phyloP scores from a whole-genome alignment of 2,113 vertebrate species.

The Plecotus auritus region DNA sequence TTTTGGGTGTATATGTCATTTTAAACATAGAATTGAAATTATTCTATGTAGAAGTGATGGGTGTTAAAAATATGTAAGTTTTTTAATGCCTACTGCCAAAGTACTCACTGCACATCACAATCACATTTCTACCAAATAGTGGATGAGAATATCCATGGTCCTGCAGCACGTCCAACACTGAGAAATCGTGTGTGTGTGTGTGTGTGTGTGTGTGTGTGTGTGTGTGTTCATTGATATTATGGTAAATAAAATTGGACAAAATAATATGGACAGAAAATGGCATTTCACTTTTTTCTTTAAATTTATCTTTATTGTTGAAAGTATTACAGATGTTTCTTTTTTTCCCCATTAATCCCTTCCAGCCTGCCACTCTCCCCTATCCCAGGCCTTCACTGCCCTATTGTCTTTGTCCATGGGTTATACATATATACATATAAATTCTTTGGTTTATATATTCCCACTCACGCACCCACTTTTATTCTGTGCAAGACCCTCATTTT shows the following conservation, averaged over 20 bases:
- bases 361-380: too few relatives aligned
- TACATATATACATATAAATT: too few relatives aligned
- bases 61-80: not conserved
- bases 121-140: too few relatives aligned
- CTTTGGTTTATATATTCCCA: too few relatives aligned
- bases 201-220: not conserved
- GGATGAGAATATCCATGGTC: fast-evolving
- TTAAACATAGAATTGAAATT: not conserved
- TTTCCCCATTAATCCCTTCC: too few relatives aligned
- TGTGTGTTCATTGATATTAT: not conserved
- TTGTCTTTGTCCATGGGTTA: too few relatives aligned
- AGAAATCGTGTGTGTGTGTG: not conserved
- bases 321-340: too few relatives aligned
- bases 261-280: not conserved
- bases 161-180: too few relatives aligned
- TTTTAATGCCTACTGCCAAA: not conserved
- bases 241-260: not conserved
- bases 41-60: not conserved
- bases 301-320: too few relatives aligned
- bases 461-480: not conserved
- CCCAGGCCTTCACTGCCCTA: too few relatives aligned
- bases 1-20: not conserved
- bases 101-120: not conserved
- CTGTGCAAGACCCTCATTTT: not conserved
- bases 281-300: not conserved